Evolutionary conservation across 2,113 vertebrate species (phyloP), one percentile per base, ranked within the genome.

Genomic region (Equus przewalskii): DNA sequence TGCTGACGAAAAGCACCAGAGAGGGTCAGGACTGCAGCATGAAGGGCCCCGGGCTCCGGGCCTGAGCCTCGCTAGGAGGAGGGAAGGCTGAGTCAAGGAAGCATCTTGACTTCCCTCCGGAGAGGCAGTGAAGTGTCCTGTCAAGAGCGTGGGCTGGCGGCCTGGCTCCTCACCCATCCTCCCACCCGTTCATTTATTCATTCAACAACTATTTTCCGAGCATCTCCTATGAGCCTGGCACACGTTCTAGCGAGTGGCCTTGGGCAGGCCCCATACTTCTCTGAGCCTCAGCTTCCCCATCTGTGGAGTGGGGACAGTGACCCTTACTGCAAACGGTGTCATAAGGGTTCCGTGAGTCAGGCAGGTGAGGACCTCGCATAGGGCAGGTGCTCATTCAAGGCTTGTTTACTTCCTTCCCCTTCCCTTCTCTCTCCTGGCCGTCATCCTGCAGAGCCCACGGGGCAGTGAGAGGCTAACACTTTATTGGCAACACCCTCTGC

Each of bases 1-100:
- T 67, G 46, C 21, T 64, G 75, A 80, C 18, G 33, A n/a, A 54
- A 56, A 89, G 89, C 91, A 92, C 93, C 90, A 86, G 69, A 78
- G 62, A 84, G 26, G 46, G 72, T 44, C 65, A 56, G 49, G 6
- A 21, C 15, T 11, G 33, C 54, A 85, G 82, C 13, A 12, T 33
- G 81, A 83, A 87, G 65, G 65, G 69, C 36, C 19, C 56, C 64
- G 56, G 75, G 26, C 72, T 51, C 36, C 4, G 13, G 18, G 22
- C 41, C 51, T 16, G 33, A 54, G 56, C n/a, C 62, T 79, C 21
- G 24, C 73, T 73, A 58, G 65, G 46, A 56, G 65, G 56, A 80
- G 44, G n/a, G 26, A 33, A 44, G 65, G 14, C 54, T 65, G 89
- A 96, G 81, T 60, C 70, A 30, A 56, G 65, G 8, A 64, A 70